Evolutionary conservation across 2,113 vertebrate species (phyloP).

Genomic region (Lophochroa leadbeateri): DNA sequence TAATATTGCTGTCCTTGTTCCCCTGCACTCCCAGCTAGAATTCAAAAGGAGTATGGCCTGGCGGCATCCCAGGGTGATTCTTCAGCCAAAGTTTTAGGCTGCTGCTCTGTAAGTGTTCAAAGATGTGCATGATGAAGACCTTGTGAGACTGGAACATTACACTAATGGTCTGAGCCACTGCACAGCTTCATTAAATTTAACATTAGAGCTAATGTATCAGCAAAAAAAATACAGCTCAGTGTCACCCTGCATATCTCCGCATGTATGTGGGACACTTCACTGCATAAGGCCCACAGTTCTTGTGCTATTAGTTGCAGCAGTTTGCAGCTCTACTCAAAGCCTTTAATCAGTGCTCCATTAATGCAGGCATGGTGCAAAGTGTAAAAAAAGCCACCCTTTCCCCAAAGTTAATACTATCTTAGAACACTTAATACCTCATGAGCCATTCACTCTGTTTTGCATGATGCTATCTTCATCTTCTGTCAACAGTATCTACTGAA

Average conservation of each 20-base stretch:
- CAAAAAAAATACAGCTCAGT: background rate
- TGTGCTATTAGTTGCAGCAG: background rate
- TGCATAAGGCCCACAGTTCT: background rate
- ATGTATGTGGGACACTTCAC: background rate
- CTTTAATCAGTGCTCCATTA: background rate
- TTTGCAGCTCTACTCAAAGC: background rate
- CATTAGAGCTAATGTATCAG: background rate
- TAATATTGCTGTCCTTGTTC: background rate
- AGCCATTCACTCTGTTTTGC: background rate
- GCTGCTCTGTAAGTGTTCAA: background rate
- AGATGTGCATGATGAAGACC: background rate
- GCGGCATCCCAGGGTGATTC: background rate
- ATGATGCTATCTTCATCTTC: constrained; percentile 41
- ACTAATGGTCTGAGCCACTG: background rate
- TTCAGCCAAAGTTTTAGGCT: background rate
- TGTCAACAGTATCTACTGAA: constrained; percentile 51
- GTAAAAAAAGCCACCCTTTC: background rate
- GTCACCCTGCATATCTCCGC: background rate
- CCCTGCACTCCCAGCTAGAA: background rate
- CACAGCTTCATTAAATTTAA: background rate
- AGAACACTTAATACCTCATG: background rate
- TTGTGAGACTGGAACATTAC: background rate
- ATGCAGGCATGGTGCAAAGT: background rate
- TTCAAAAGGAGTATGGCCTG: background rate
- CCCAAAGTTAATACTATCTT: background rate